Conservation (phyloP, 2,113 vertebrate species). For the Pterocles gutturalis region DNA sequence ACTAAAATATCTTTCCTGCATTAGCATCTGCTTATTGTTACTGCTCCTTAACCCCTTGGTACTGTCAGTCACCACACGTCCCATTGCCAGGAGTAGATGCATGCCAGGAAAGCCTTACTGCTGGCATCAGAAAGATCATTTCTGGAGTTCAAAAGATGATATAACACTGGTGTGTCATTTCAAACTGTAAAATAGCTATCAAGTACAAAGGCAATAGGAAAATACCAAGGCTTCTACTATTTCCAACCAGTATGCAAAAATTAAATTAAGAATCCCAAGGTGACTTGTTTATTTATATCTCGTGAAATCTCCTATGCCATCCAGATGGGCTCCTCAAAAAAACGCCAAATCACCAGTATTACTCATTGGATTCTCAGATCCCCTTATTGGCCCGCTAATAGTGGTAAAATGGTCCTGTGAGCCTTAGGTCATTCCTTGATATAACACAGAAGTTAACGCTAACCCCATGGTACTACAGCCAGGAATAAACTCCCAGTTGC, state of each 20-base stretch:
- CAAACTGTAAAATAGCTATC: constrained; percentile 27
- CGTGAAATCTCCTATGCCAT: neutral
- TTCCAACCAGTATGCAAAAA: neutral
- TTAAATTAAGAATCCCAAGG: constrained; percentile 5
- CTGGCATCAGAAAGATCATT: constrained; percentile 31
- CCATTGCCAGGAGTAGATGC: neutral
- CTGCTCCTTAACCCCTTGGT: constrained; percentile 74
- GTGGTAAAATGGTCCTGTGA: neutral
- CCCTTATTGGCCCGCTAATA: neutral
- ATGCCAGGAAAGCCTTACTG: constrained; percentile 16
- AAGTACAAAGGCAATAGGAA: constrained; percentile 8
- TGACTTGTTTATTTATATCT: constrained; percentile 30
- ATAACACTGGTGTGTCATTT: neutral
- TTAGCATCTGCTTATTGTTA: constrained; percentile 77
- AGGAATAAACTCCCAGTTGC: constrained; percentile 75
- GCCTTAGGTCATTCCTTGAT: constrained; percentile 77
- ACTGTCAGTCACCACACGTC: neutral
- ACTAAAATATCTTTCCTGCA: constrained; percentile 77
- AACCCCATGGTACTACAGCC: constrained; percentile 76
- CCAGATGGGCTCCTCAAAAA: neutral
- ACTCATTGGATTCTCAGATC: neutral
- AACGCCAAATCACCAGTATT: neutral
- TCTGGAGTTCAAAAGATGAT: constrained; percentile 7
- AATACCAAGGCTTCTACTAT: neutral
- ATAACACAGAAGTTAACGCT: constrained; percentile 80